A percentile compares a stretch with the other conserved stretches of the same genome.
Evolutionary conservation across 2,797 vertebrate species (phyloP).

Genomic region (Danio aesculapii): DNA sequence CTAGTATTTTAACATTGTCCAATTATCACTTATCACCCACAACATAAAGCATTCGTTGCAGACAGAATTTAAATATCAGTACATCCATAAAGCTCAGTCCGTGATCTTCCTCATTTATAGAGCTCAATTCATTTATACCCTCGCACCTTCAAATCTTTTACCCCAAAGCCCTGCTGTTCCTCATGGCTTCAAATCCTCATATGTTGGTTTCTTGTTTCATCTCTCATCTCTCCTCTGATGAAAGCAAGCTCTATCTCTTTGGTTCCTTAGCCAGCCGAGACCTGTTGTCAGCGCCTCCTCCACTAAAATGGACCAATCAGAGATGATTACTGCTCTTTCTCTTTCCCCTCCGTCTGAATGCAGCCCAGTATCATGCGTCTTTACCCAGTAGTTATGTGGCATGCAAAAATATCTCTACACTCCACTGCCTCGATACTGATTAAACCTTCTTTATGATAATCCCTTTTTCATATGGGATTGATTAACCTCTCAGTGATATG

Average conservation of each 20-base stretch:
- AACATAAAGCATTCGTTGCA: neutral
- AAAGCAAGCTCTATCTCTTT: constrained; percentile 64
- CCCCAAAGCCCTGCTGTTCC: constrained; percentile 5
- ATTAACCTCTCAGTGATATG: constrained; percentile 44
- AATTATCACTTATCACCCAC: too few species aligned
- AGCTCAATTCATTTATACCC: neutral
- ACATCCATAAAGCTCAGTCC: neutral
- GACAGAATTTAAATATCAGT: neutral
- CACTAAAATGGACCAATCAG: constrained; percentile 58
- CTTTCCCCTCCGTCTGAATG: constrained; percentile 53
- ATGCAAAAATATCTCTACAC: constrained; percentile 63
- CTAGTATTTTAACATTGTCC: neutral
- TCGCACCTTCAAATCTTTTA: constrained; percentile 1
- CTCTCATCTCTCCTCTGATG: constrained; percentile 62
- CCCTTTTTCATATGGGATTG: constrained; percentile 44
- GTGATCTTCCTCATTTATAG: neutral
- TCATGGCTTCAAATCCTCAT: constrained; percentile 11
- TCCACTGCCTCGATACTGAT: constrained; percentile 43
- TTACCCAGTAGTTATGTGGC: constrained; percentile 58
- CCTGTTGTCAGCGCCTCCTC: constrained; percentile 64
- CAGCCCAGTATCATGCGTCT: constrained; percentile 52
- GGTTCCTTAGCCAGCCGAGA: constrained; percentile 66
- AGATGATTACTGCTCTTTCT: constrained; percentile 59
- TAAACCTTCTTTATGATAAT: constrained; percentile 51
- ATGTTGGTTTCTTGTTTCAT: constrained; percentile 20